Evolutionary conservation across 2,797 vertebrate species (phyloP).

Genomic region (Gymnopithys bicolor): DNA sequence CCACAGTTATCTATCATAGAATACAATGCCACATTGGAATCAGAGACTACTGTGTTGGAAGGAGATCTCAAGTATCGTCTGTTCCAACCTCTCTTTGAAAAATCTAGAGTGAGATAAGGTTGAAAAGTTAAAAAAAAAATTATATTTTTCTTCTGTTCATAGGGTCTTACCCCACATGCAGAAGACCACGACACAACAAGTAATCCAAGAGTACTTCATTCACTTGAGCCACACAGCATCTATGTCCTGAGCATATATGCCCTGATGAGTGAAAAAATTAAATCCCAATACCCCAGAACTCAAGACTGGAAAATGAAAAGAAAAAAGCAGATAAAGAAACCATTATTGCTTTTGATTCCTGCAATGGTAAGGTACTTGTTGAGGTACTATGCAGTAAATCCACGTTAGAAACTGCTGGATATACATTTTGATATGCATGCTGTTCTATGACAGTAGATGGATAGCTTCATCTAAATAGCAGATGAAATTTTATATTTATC

Average conservation of each 20-base stretch:
- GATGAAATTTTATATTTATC: background rate
- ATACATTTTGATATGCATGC: background rate
- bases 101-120: background rate
- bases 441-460: background rate
- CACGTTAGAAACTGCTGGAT: background rate
- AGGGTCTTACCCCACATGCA: background rate
- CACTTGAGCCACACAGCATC: background rate
- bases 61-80: background rate
- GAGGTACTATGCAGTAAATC: background rate
- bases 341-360: background rate
- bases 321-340: background rate
- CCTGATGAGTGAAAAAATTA: background rate
- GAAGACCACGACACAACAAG: background rate
- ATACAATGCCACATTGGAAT: background rate
- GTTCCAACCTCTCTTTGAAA: too few relatives aligned
- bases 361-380: background rate
- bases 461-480: background rate
- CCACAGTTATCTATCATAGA: background rate
- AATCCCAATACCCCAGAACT: background rate
- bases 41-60: background rate
- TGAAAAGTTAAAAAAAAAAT: background rate
- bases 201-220: background rate
- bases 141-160: background rate
- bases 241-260: background rate
- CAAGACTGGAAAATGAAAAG: background rate